Evolutionary conservation across 2,113 vertebrate genomes (phyloP).

Genomic region (Oxygymnocypris stewartii): DNA sequence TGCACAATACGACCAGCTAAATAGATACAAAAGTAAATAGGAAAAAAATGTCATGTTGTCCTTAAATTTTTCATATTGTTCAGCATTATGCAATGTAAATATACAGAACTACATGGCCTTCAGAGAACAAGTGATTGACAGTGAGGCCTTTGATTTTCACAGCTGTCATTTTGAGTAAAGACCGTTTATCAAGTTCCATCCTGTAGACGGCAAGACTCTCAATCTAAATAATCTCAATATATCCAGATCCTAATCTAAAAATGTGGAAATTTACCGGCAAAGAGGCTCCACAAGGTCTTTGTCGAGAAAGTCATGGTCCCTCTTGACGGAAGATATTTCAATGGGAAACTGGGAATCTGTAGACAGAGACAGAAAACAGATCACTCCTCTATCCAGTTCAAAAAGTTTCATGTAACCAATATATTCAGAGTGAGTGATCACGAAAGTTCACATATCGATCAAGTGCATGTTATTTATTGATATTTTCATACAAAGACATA

Average conservation of each 20-base stretch:
- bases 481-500: background rate
- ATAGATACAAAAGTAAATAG: background rate
- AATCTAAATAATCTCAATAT: background rate
- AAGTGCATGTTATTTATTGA: background rate
- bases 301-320: constrained; percentile 97
- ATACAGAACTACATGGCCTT: background rate
- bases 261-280: constrained; percentile 83
- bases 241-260: background rate
- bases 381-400: background rate
- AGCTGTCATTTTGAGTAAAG: constrained; percentile 12
- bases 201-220: constrained; percentile 5
- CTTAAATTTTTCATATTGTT: background rate
- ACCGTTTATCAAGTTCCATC: background rate
- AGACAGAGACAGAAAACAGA: constrained; percentile 51
- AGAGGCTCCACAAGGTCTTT: constrained; percentile 96
- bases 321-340: constrained; percentile 92
- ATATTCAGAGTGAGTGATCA: background rate
- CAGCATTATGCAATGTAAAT: background rate
- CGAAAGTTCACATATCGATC: background rate
- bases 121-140: constrained; percentile 10
- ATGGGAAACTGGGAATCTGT: constrained; percentile 93
- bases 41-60: background rate
- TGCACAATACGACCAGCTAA: background rate
- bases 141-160: constrained; percentile 10
- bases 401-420: background rate